Evolutionary conservation across 2,113 vertebrate species (phyloP).

Genomic region (Peromyscus polionotus): DNA sequence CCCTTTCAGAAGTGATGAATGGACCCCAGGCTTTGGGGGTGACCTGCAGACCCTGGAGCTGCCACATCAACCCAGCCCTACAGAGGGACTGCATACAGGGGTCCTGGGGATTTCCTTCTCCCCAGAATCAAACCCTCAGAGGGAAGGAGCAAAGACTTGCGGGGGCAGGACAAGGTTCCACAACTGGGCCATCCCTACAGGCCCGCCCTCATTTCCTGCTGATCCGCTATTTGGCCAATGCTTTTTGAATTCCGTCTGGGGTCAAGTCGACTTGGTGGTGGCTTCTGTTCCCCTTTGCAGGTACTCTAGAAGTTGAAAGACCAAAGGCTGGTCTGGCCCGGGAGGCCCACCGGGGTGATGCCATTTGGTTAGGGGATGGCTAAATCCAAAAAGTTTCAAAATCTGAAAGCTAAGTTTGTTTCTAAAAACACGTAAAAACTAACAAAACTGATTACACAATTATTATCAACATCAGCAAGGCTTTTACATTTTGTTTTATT

Average conservation of each 20-base stretch:
- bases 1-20: fast-evolving
- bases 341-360: no score
- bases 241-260: neutral
- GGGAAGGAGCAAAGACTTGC: fast-evolving
- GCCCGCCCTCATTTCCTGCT: neutral
- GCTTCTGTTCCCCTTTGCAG: neutral
- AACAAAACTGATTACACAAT: neutral
- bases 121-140: neutral
- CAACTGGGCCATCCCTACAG: no score
- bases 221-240: neutral
- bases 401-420: neutral
- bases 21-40: neutral
- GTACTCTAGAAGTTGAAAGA: no score
- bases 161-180: neutral
- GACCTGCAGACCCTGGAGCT: neutral
- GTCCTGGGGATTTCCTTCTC: neutral
- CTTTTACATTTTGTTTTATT: neutral
- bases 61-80: fast-evolving
- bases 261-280: no score
- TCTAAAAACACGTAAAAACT: neutral
- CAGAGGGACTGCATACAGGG: fast-evolving
- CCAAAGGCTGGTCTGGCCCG: no score
- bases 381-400: neutral
- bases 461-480: neutral
- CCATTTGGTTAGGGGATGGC: fast-evolving